A percentile compares a stretch with the other conserved stretches of the same genome.
Conservation (phyloP, 2,888 invertebrate genomes). For the Saturnia pavonia region DNA sequence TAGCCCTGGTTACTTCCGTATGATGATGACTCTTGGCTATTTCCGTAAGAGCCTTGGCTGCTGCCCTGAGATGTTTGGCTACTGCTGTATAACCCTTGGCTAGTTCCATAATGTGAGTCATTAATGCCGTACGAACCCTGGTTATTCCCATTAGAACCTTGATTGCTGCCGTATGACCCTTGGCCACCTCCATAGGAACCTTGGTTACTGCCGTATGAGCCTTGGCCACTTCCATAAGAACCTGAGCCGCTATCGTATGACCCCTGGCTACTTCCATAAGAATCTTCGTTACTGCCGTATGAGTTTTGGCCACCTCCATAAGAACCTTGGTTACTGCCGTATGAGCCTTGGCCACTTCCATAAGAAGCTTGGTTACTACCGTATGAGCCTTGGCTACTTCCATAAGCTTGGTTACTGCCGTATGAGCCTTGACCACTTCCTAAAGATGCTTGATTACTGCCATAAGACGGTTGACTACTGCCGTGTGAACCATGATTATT, state of each 20-base stretch:
- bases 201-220: constrained; percentile 26
- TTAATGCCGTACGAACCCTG: constrained; percentile 28
- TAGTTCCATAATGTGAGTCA: constrained; percentile 25
- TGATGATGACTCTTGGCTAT: constrained; percentile 24
- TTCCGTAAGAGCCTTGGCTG: constrained; percentile 22
- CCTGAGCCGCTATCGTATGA: constrained; percentile 25
- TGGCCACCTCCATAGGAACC: constrained; percentile 26
- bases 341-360: constrained; percentile 20
- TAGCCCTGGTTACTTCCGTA: constrained; percentile 20
- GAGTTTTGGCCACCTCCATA: constrained; percentile 30
- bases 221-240: constrained; percentile 23
- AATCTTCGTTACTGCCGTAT: constrained; percentile 27
- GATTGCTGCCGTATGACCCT: constrained; percentile 26
- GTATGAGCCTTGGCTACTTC: not conserved
- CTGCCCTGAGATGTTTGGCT: constrained; percentile 17
- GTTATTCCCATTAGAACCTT: constrained; percentile 24
- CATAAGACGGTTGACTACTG: not conserved
- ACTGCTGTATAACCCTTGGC: constrained; percentile 27
- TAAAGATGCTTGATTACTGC: constrained; percentile 8
- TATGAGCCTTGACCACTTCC: constrained; percentile 1
- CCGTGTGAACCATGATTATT: too few species aligned
- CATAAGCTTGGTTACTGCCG: constrained; percentile 5
- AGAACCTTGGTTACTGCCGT: constrained; percentile 23
- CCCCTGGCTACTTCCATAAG: constrained; percentile 30
- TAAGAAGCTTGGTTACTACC: constrained; percentile 26